phyloP scores from a whole-genome alignment of 2,797 vertebrate species.

The Manis crassicaudata region DNA sequence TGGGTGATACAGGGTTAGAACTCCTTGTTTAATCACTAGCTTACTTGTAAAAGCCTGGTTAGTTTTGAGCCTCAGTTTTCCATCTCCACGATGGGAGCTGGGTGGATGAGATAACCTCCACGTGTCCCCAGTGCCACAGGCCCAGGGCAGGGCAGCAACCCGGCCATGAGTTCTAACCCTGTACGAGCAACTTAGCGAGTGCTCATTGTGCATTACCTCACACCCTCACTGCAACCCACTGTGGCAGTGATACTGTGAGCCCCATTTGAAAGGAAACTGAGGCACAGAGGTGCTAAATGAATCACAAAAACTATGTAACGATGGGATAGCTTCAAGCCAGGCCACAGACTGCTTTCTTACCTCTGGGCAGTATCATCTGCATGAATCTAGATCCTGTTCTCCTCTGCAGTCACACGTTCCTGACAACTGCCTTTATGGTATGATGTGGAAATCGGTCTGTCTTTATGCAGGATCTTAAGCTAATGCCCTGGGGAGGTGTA shows the following conservation, averaged over 20 bases:
- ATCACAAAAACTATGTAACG: background rate
- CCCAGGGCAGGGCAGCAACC: background rate
- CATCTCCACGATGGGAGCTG: background rate
- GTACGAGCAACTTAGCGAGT: fast-evolving
- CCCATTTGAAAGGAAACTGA: background rate
- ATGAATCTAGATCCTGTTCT: background rate
- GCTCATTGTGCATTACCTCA: background rate
- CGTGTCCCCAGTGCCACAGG: background rate
- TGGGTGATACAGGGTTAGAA: background rate
- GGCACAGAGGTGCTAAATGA: background rate
- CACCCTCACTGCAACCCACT: too few relatives aligned
- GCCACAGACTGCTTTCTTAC: background rate
- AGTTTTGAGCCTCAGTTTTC: background rate
- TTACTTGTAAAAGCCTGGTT: background rate
- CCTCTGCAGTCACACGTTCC: background rate
- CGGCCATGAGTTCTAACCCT: background rate
- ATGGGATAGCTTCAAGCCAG: background rate
- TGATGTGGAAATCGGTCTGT: background rate
- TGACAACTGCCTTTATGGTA: background rate
- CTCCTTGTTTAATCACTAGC: background rate
- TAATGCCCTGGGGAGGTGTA: background rate
- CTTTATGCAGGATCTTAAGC: background rate
- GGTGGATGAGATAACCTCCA: background rate
- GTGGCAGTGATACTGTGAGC: background rate
- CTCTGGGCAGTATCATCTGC: background rate